Conservation (phyloP, 2,888 invertebrate species). For the Troides oblongomaculatus region DNA sequence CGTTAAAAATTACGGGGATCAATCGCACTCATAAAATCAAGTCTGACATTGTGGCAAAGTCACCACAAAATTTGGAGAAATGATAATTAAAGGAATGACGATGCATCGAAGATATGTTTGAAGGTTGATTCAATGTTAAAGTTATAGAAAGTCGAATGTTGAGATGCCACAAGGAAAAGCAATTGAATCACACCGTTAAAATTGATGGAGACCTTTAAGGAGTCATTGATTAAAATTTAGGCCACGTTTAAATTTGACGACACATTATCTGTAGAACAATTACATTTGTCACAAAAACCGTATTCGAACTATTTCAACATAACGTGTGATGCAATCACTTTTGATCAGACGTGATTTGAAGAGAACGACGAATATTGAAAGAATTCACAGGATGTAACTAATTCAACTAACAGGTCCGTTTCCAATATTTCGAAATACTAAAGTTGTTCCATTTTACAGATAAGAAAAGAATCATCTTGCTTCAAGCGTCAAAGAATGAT, state of each 20-base stretch:
- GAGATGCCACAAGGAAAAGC: constrained; percentile 28
- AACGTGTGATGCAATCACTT: constrained; percentile 41
- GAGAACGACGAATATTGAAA: constrained; percentile 32
- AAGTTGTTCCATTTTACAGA: too few species aligned
- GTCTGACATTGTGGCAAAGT: constrained; percentile 43
- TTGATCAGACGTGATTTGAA: constrained; percentile 42
- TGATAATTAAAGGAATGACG: neutral
- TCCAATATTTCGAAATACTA: constrained; percentile 28
- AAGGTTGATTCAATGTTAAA: neutral
- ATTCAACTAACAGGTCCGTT: constrained; percentile 33
- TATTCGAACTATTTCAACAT: constrained; percentile 25
- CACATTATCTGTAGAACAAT: constrained; percentile 8
- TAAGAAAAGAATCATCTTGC: too few species aligned
- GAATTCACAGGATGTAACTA: constrained; percentile 16
- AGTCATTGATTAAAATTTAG: constrained; percentile 8
- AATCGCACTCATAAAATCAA: constrained; percentile 35
- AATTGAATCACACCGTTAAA: constrained; percentile 33
- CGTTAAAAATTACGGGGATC: constrained; percentile 30
- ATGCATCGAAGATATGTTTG: neutral
- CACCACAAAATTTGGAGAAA: constrained; percentile 27
- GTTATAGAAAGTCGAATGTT: neutral
- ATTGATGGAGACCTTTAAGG: constrained; percentile 1
- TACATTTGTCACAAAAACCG: constrained; percentile 21
- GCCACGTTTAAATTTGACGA: constrained; percentile 2
- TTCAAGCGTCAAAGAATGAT: too few species aligned